phyloP scores from a whole-genome alignment of 2,797 vertebrate species.

The Xerus rutilus region DNA sequence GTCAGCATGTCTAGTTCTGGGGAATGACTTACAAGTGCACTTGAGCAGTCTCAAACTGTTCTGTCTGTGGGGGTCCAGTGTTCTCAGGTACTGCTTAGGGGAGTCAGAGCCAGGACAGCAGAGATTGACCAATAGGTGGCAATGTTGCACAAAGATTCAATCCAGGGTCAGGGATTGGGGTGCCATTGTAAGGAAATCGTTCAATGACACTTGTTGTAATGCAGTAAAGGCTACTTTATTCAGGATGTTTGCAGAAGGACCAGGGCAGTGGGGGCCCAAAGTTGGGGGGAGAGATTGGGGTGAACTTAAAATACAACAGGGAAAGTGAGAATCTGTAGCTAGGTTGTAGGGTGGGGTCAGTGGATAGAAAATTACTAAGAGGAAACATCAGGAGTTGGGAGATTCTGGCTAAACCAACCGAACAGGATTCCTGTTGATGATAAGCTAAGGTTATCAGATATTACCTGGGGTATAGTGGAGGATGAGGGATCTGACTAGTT shows the following conservation, averaged over 20 bases:
- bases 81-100: neutral
- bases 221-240: neutral
- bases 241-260: neutral
- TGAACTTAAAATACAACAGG: neutral
- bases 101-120: no score
- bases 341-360: neutral
- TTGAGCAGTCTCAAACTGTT: no score
- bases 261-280: neutral
- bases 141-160: neutral
- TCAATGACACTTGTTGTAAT: neutral
- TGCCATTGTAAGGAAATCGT: neutral
- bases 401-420: neutral
- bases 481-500: no score
- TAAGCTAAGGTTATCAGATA: neutral
- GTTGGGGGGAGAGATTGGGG: neutral
- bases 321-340: neutral
- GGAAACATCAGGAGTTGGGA: neutral
- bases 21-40: neutral
- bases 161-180: no score
- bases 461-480: neutral
- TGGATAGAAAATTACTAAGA: neutral
- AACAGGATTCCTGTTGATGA: neutral
- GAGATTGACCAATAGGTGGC: accelerated
- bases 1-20: neutral
- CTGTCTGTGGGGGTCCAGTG: accelerated